These are phyloP conservation scores for Galemys pyrenaicus DNA, from an alignment of 2,113 vertebrate genomes.

Conservation along the genomic window DNA sequence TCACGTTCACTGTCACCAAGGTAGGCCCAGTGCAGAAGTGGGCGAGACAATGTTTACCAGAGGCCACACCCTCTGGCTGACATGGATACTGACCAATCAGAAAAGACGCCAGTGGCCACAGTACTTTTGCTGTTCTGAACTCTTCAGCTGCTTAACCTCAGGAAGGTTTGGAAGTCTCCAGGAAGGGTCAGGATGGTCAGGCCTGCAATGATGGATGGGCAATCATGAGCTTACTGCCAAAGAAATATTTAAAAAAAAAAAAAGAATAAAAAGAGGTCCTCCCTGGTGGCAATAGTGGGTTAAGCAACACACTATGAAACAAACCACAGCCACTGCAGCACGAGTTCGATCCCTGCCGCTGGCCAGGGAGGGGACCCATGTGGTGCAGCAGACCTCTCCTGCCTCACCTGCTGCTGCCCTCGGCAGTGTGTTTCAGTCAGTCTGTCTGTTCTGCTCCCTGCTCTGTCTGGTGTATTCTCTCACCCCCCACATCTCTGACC, in stretches of 20 bases:
- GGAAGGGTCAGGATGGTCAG: background rate
- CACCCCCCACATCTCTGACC: no score
- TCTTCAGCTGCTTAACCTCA: background rate
- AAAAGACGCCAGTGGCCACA: background rate
- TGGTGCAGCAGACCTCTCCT: no score
- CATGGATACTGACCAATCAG: background rate
- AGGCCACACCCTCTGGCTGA: background rate
- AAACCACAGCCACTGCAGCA: no score
- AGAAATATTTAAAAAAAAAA: background rate
- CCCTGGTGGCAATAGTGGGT: no score
- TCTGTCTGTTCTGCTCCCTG: no score
- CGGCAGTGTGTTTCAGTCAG: no score
- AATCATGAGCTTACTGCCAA: background rate
- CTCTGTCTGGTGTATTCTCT: no score
- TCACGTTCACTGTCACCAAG: background rate
- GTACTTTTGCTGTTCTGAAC: conserved; percentile 6
- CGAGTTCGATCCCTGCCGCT: no score
- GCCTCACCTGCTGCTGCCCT: no score
- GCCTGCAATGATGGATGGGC: background rate
- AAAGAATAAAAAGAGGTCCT: no score
- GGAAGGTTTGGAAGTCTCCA: background rate
- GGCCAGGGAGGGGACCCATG: no score
- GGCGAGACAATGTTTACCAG: background rate
- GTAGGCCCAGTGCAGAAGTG: background rate
- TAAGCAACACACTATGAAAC: no score